These are phyloP conservation scores for Oreochromis grahami DNA, from an alignment of 2,797 vertebrate genomes.

Conservation along the genomic window DNA sequence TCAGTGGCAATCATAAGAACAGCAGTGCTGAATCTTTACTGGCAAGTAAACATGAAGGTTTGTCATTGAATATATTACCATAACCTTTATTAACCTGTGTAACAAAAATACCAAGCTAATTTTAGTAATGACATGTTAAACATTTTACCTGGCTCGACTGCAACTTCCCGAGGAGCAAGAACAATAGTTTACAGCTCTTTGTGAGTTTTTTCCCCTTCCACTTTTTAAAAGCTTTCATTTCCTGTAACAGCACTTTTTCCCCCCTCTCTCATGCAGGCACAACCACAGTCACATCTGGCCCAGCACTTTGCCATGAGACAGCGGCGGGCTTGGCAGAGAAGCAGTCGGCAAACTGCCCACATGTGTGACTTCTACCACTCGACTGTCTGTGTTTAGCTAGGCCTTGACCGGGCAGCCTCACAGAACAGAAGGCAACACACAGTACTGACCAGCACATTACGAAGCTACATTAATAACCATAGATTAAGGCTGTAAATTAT, in stretches of 20 bases:
- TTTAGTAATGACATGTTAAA: constrained; percentile 62
- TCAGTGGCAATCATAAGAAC: neutral
- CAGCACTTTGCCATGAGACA: constrained; percentile 68
- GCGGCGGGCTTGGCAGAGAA: constrained; percentile 67
- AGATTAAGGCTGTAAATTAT: neutral
- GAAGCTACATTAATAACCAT: constrained; percentile 8
- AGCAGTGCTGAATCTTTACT: constrained; percentile 12
- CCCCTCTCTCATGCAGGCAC: constrained; percentile 67
- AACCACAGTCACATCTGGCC: constrained; percentile 83
- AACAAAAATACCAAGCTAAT: constrained; percentile 47
- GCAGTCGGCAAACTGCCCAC: constrained; percentile 69
- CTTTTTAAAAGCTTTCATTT: constrained; percentile 72
- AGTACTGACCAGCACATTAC: neutral
- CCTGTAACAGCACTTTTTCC: constrained; percentile 65
- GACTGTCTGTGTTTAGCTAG: constrained; percentile 34
- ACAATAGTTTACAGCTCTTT: constrained; percentile 50
- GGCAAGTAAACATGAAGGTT: constrained; percentile 36
- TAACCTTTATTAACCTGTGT: constrained; percentile 26
- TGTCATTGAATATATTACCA: constrained; percentile 21
- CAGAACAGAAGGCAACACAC: constrained; percentile 17
- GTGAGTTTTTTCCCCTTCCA: constrained; percentile 25
- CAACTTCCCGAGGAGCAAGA: constrained; percentile 52
- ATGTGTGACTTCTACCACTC: constrained; percentile 71
- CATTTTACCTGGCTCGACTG: constrained; percentile 52
- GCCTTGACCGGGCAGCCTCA: constrained; percentile 39